Evolutionary conservation across 2,113 vertebrate genomes (phyloP), one percentile per base, ranked within the genome.

Genomic region (Probosciger aterrimus): DNA sequence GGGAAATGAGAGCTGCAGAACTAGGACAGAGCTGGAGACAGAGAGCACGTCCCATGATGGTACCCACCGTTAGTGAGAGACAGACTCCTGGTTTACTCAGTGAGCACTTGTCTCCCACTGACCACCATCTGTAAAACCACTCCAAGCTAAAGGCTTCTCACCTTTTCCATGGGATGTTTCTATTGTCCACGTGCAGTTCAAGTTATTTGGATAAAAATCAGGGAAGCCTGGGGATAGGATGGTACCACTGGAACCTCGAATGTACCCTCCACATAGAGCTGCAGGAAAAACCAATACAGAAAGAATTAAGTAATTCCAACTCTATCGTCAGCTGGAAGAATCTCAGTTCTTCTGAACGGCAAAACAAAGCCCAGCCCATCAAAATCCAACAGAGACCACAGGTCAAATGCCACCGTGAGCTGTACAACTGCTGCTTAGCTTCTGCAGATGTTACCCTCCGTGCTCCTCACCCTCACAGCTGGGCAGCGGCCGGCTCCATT

Each of bases 101-200:
- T 33, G 39, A 78, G 4, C 33, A 31, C 7, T 37, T 3, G 8
- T 17, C 7, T 35, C 44, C 31, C n/a, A 3, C 25, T 14, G 43
- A 39, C 22, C 43, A 33, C 4, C 7, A 27, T 11, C 80, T 37
- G 33, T 23, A 46, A 53, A 17, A 3, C 20, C 30, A 2, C 62
- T 3, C 75, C 3, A 1, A 55, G 52, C 14, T 24, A 8, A 52
- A 67, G 28, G 50, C 1, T 33, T 63, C 83, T 97, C 93, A 99
- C 99, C 99, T 98, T 99, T 99, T 88, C 99, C 99, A 25, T 99
- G 99, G 4, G 99, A 99, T 8, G 99, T 98, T 97, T 99, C 99
- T 39, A 99, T 99, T 4, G 99, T 97, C 99, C 99, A 99, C 0
- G 99, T 99, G 97, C 99, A 99, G 97, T 99, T 99, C 97, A 99